phyloP scores from a whole-genome alignment of 2,113 vertebrate genomes.

The Symphodus melops region DNA sequence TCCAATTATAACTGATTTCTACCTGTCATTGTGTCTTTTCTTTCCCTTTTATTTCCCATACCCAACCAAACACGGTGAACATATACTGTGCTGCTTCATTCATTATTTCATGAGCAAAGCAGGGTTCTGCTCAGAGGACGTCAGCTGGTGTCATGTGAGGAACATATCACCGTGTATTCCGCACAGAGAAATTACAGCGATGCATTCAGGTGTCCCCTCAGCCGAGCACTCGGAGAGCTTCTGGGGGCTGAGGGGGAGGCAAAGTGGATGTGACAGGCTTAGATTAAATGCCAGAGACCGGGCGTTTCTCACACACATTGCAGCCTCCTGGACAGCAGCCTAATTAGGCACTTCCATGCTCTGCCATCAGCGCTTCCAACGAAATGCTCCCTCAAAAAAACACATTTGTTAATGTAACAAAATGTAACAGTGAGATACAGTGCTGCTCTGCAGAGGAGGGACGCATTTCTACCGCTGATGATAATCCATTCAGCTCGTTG shows the following conservation, averaged over 20 bases:
- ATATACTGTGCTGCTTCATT: constrained; percentile 14
- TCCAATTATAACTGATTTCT: constrained; percentile 52
- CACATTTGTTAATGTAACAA: constrained; percentile 68
- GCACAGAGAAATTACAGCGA: constrained; percentile 73
- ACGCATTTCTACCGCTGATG: constrained; percentile 15
- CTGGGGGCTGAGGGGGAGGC: constrained; percentile 66
- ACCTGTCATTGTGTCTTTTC: constrained; percentile 14
- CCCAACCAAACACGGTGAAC: not conserved
- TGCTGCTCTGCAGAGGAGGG: constrained; percentile 21
- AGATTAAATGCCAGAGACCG: constrained; percentile 82
- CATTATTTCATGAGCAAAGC: constrained; percentile 53
- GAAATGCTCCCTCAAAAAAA: constrained; percentile 63
- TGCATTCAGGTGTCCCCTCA: constrained; percentile 77
- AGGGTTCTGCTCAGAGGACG: constrained; percentile 37
- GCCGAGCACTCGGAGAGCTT: constrained; percentile 65
- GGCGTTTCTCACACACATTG: constrained; percentile 78
- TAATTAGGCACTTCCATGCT: constrained; percentile 81
- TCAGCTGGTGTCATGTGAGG: constrained; percentile 63
- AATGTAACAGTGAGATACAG: constrained; percentile 41
- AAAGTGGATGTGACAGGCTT: constrained; percentile 82
- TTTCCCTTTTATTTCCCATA: not conserved
- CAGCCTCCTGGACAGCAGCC: constrained; percentile 81
- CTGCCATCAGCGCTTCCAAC: constrained; percentile 73
- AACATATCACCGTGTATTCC: constrained; percentile 51
- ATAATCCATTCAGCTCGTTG: constrained; percentile 27